Conservation (phyloP, 2,888 invertebrate genomes). For the Cosmia trapezina region DNA sequence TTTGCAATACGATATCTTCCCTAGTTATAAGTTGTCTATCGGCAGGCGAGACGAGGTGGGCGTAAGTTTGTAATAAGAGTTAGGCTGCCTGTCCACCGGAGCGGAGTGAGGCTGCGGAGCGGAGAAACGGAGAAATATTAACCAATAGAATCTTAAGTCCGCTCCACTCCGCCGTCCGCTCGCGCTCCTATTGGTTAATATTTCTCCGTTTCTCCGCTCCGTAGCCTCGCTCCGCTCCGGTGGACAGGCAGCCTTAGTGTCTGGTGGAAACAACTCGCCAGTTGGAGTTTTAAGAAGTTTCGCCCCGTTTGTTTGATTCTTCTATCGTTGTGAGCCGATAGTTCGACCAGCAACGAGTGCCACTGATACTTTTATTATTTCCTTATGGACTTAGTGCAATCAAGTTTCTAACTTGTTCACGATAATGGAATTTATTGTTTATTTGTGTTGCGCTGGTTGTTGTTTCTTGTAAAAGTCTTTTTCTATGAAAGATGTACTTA, state of each 20-base stretch:
- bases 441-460: constrained; percentile 62
- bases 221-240: too few species aligned
- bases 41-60: constrained; percentile 59
- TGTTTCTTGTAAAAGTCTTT: constrained; percentile 31
- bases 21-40: constrained; percentile 79
- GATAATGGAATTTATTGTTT: constrained; percentile 74
- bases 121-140: too few species aligned
- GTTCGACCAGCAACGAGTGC: constrained; percentile 75
- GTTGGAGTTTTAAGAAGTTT: constrained; percentile 80
- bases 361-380: constrained; percentile 86
- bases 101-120: too few species aligned
- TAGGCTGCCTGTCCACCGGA: too few species aligned
- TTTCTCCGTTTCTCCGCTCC: too few species aligned
- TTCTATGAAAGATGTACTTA: constrained; percentile 13
- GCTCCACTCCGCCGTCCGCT: too few species aligned
- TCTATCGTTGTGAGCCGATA: constrained; percentile 76
- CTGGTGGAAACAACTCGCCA: constrained; percentile 72
- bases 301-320: constrained; percentile 82
- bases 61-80: constrained; percentile 85
- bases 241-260: too few species aligned
- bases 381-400: constrained; percentile 78
- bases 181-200: too few species aligned
- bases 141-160: too few species aligned
- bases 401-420: constrained; percentile 72
- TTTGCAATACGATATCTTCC: constrained; percentile 75